Conservation (phyloP, 1,140 invertebrate species). For the Anastrepha obliqua region DNA sequence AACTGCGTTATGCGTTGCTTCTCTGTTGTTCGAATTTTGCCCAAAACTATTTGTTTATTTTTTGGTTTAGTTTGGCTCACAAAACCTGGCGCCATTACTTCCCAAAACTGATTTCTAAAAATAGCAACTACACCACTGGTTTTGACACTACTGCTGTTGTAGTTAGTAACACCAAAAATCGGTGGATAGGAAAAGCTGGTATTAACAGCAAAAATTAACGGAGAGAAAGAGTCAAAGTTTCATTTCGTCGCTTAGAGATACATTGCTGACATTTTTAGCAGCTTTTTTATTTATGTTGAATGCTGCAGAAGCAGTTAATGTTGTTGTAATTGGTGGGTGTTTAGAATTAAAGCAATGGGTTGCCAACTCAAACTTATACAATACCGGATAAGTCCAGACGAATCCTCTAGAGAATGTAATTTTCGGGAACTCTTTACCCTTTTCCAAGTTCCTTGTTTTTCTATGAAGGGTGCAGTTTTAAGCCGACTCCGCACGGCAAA, state of each 20-base stretch:
- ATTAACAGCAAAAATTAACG: neutral
- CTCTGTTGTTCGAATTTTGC: neutral
- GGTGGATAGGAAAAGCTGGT: neutral
- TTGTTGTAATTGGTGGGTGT: neutral
- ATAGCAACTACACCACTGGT: neutral
- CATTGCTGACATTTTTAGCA: no score
- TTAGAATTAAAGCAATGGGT: no score
- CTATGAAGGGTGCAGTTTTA: no score
- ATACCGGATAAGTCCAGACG: no score
- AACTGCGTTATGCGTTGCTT: neutral
- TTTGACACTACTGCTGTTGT: neutral
- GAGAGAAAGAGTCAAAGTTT: no score
- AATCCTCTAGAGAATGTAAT: no score
- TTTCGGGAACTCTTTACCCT: no score
- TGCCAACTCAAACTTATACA: neutral
- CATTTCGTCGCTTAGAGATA: no score
- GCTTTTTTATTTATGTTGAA: no score
- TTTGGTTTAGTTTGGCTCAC: neutral
- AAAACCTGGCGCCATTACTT: slow-evolving; percentile 12
- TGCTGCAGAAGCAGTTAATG: no score
- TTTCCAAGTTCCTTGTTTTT: no score
- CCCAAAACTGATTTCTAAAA: neutral
- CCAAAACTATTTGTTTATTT: neutral
- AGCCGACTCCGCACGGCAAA: no score
- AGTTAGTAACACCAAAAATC: neutral